A percentile compares a stretch with the other conserved stretches of the same genome.
phyloP scores from a whole-genome alignment of 2,113 vertebrate species.

The Labeo catla region DNA sequence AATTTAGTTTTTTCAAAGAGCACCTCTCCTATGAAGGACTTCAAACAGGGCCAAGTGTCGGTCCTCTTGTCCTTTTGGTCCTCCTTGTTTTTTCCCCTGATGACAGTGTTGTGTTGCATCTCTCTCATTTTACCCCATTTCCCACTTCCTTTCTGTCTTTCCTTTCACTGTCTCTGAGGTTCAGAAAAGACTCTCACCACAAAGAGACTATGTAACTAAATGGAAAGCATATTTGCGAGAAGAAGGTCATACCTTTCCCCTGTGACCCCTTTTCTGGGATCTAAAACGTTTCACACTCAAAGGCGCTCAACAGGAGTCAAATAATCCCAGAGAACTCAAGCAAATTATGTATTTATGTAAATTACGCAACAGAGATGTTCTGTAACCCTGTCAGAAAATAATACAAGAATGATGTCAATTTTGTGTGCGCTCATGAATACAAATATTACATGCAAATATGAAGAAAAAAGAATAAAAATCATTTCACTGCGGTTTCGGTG shows the following conservation, averaged over 20 bases:
- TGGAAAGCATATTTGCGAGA: not conserved
- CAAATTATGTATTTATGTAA: constrained; percentile 20
- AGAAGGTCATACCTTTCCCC: not conserved
- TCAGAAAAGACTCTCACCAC: constrained; percentile 6
- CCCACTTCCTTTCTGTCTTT: not conserved
- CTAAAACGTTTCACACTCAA: not conserved
- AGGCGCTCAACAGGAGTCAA: not conserved
- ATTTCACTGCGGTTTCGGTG: constrained; percentile 17
- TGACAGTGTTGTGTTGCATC: not conserved
- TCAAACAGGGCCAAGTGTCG: not conserved
- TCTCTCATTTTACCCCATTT: not conserved
- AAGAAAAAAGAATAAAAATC: not conserved
- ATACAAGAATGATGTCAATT: constrained; percentile 16
- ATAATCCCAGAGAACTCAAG: constrained; percentile 32
- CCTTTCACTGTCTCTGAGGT: not conserved
- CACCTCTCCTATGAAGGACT: constrained; percentile 6
- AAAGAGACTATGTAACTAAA: constrained; percentile 3
- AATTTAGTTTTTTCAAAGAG: constrained; percentile 19
- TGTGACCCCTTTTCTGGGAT: constrained; percentile 8
- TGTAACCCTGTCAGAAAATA: constrained; percentile 4
- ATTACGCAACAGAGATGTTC: not conserved
- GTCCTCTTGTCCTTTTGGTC: constrained; percentile 16
- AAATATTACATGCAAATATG: constrained; percentile 24
- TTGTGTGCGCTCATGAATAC: constrained; percentile 6
- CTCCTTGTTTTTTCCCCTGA: constrained; percentile 1